phyloP scores from a whole-genome alignment of 2,113 vertebrate genomes.

The Sander vitreus region DNA sequence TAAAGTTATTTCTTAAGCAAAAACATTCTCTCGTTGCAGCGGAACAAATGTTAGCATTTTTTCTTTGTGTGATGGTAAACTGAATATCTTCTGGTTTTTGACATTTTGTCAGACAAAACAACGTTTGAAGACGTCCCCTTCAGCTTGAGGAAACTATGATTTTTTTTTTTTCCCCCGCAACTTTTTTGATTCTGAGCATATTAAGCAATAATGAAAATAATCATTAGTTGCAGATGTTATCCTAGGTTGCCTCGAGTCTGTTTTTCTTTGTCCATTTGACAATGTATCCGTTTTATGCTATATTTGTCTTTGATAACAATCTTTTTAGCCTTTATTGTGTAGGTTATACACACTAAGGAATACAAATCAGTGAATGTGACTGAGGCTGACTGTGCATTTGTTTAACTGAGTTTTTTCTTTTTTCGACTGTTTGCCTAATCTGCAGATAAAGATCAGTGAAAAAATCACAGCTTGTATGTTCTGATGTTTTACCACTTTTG shows the following conservation, averaged over 20 bases:
- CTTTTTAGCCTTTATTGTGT: not conserved
- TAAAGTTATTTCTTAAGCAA: not conserved
- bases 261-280: constrained; percentile 3
- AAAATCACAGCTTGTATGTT: not conserved
- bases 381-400: not conserved
- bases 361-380: not conserved
- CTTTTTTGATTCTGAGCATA: not conserved
- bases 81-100: not conserved
- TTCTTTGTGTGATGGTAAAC: not conserved
- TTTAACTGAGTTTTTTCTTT: constrained; percentile 5
- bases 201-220: not conserved
- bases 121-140: not conserved
- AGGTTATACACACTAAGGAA: not conserved
- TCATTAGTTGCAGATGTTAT: not conserved
- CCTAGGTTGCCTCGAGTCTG: not conserved
- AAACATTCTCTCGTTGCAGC: not conserved
- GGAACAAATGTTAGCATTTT: not conserved
- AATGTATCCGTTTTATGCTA: not conserved
- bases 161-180: too few species aligned
- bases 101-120: not conserved
- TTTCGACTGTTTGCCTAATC: not conserved
- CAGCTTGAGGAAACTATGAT: not conserved
- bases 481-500: not conserved
- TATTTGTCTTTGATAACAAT: not conserved
- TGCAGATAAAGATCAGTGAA: not conserved